These are phyloP conservation scores for Thrips palmi DNA, from an alignment of 1,140 invertebrate species.

Conservation along the genomic window DNA sequence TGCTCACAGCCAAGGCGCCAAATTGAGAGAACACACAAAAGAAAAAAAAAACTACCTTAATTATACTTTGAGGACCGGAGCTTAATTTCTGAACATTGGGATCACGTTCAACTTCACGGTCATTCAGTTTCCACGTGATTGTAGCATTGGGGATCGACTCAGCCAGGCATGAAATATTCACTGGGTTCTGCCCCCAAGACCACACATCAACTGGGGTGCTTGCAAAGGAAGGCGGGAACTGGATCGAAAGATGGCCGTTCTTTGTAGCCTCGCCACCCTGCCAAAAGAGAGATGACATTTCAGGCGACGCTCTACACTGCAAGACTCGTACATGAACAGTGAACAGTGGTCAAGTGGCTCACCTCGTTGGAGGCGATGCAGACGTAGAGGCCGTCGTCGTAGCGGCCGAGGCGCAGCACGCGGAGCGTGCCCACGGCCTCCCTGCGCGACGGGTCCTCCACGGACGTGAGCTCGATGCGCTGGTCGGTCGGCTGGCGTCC, in stretches of 20 bases:
- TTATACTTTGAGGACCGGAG: constrained; percentile 44
- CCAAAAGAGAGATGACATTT: constrained; percentile 11
- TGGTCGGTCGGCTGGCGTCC: constrained; percentile 40
- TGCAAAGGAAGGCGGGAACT: constrained; percentile 57
- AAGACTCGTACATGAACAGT: background rate
- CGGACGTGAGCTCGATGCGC: constrained; percentile 32
- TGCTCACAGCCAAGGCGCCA: no score
- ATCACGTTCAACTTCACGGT: constrained; percentile 23
- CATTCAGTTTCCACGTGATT: constrained; percentile 53
- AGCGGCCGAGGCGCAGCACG: constrained; percentile 37
- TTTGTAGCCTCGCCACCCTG: constrained; percentile 45
- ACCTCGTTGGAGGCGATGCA: constrained; percentile 61
- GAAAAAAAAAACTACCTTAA: constrained; percentile 31
- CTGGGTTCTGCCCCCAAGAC: constrained; percentile 60
- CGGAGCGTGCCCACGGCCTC: constrained; percentile 42
- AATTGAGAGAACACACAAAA: no score
- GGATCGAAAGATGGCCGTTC: constrained; percentile 66
- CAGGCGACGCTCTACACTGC: background rate
- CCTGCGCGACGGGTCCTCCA: constrained; percentile 31
- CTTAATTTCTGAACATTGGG: constrained; percentile 36
- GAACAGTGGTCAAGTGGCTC: constrained; percentile 8
- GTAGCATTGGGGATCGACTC: constrained; percentile 84
- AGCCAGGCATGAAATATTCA: constrained; percentile 75
- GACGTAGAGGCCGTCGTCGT: constrained; percentile 75
- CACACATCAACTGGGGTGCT: constrained; percentile 47